A percentile compares a stretch with the other conserved stretches of the same genome.
phyloP scores from a whole-genome alignment of 2,888 invertebrate species.

The Deroplatys truncata region DNA sequence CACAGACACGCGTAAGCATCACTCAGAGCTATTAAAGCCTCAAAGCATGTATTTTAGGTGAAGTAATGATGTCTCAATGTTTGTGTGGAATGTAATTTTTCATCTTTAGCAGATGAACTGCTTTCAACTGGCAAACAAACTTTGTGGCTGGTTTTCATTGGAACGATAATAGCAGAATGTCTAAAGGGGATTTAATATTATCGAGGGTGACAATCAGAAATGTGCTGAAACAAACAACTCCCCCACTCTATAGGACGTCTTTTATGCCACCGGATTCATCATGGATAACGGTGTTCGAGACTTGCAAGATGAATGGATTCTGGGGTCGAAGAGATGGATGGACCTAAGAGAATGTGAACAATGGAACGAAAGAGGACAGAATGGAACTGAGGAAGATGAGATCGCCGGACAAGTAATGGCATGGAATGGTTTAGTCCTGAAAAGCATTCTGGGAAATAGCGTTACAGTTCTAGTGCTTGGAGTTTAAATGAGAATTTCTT shows the following conservation, averaged over 20 bases:
- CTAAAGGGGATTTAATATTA: background rate
- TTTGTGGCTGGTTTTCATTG: too few relatives aligned
- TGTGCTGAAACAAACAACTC: background rate
- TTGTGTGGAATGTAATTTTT: too few relatives aligned
- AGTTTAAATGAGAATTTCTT: background rate
- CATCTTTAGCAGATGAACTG: too few relatives aligned
- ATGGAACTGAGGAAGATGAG: background rate
- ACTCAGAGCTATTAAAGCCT: too few relatives aligned
- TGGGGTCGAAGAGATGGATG: background rate
- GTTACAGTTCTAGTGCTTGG: background rate
- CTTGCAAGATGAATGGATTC: background rate
- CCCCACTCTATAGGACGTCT: background rate
- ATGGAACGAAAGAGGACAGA: background rate
- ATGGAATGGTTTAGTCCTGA: background rate
- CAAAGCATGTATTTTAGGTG: too few relatives aligned
- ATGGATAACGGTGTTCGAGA: background rate
- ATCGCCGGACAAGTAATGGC: background rate
- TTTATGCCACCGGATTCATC: background rate
- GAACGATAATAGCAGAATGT: too few relatives aligned
- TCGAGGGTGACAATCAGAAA: background rate
- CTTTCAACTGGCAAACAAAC: too few relatives aligned
- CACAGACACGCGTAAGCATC: too few relatives aligned
- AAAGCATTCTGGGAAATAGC: background rate
- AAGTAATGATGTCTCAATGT: too few relatives aligned
- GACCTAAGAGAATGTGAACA: background rate